Percentiles rank a stretch among this genome's conserved stretches.
These are phyloP conservation scores for Hyperoodon ampullatus DNA, from an alignment of 2,113 vertebrate species.

Conservation along the genomic window DNA sequence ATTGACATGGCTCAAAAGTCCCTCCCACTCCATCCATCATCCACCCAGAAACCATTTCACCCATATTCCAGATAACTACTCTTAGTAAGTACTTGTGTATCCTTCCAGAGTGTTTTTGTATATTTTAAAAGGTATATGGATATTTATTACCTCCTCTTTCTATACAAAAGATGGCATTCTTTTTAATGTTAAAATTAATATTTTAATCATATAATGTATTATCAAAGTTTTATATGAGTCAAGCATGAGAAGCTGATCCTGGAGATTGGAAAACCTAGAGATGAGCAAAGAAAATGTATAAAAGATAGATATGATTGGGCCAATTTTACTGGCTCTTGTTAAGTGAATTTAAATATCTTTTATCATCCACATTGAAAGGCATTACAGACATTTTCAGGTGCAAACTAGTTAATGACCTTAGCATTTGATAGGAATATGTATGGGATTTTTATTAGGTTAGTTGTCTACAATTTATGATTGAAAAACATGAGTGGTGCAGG, in stretches of 20 bases:
- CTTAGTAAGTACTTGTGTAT: background rate
- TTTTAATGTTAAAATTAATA: slow-evolving; percentile 17
- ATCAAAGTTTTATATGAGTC: slow-evolving; percentile 1
- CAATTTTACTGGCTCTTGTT: background rate
- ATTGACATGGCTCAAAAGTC: background rate
- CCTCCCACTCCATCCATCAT: background rate
- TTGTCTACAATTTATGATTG: slow-evolving; percentile 69
- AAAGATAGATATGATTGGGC: slow-evolving; percentile 21
- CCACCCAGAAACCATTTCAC: background rate
- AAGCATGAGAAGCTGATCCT: background rate
- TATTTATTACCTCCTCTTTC: background rate
- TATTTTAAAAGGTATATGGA: background rate
- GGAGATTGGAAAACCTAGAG: background rate
- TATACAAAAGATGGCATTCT: background rate
- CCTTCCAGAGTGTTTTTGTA: background rate
- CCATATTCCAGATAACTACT: background rate
- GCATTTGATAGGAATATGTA: slow-evolving; percentile 52
- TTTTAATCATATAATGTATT: slow-evolving; percentile 42
- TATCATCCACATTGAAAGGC: slow-evolving; percentile 24
- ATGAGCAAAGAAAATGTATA: background rate
- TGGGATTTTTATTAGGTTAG: slow-evolving; percentile 40
- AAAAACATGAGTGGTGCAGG: slow-evolving; percentile 63
- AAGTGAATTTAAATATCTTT: slow-evolving; percentile 51
- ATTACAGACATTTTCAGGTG: slow-evolving; percentile 52
- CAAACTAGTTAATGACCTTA: slow-evolving; percentile 64